Percentiles rank a stretch among this genome's conserved stretches.
phyloP scores from a whole-genome alignment of 1,140 invertebrate genomes.

The Sarcophaga bullata region DNA sequence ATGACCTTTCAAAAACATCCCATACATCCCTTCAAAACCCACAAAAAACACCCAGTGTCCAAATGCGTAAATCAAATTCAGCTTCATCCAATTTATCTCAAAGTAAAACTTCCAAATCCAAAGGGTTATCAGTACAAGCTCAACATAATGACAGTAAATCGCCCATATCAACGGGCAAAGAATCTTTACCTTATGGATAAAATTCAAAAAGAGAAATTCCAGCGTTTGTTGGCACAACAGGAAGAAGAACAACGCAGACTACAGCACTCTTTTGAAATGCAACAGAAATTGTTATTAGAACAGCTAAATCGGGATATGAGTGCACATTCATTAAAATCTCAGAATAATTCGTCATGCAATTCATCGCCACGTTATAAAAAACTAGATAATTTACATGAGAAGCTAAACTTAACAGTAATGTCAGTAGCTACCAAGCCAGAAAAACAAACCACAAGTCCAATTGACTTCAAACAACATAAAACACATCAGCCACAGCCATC shows the following conservation, averaged over 20 bases:
- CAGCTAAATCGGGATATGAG: slow-evolving; percentile 54
- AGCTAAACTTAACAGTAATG: not conserved
- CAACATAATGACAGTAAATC: not conserved
- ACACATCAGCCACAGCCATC: not conserved
- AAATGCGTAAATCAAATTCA: slow-evolving; percentile 6
- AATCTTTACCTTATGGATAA: not conserved
- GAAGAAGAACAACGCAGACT: slow-evolving; percentile 55
- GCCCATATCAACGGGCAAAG: not conserved
- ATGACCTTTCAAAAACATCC: slow-evolving; percentile 35
- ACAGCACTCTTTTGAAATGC: slow-evolving; percentile 55
- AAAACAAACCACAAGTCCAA: not conserved
- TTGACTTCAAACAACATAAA: not conserved
- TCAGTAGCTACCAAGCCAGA: not conserved
- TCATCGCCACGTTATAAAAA: not conserved
- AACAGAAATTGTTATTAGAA: slow-evolving; percentile 56
- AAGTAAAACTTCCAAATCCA: not conserved
- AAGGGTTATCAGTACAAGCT: not conserved
- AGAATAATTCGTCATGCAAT: not conserved
- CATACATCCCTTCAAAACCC: not conserved
- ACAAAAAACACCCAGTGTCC: not conserved
- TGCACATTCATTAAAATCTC: not conserved
- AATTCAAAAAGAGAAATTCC: slow-evolving; percentile 61
- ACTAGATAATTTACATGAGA: not conserved
- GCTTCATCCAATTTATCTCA: not conserved
- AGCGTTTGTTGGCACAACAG: slow-evolving; percentile 63